Percentiles rank a stretch among this genome's conserved stretches.
Evolutionary conservation across 2,113 vertebrate genomes (phyloP).

Genomic region (Picathartes gymnocephalus): DNA sequence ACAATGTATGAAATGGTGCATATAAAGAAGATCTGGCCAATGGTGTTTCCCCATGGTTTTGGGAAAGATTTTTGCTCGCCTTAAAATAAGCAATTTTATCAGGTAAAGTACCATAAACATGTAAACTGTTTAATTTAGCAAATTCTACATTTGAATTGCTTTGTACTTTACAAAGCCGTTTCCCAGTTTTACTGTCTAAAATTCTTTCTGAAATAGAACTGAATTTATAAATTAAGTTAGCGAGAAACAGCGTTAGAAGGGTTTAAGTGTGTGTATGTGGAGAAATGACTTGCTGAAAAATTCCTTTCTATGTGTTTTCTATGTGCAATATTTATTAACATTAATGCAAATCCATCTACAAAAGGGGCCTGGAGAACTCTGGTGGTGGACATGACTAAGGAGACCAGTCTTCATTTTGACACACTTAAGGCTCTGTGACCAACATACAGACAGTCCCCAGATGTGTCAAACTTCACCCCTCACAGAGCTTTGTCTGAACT

Average conservation of each 20-base stretch:
- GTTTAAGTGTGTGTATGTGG: not conserved
- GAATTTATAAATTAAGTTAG: not conserved
- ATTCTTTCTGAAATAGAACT: not conserved
- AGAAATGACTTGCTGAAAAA: not conserved
- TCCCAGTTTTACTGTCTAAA: not conserved
- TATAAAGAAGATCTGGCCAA: fast-evolving
- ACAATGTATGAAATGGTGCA: not conserved
- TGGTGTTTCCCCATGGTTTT: not conserved
- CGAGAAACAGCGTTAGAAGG: not conserved
- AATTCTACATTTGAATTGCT: not conserved
- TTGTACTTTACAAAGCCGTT: not conserved
- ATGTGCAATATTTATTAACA: not conserved
- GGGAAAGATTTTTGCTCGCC: not conserved
- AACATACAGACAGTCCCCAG: not conserved
- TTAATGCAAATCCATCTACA: not conserved
- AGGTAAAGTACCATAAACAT: not conserved
- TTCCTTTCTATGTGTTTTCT: not conserved
- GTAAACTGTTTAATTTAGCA: not conserved
- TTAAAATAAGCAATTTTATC: not conserved
- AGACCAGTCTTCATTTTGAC: not conserved
- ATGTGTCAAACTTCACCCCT: not conserved
- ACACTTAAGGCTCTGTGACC: not conserved
- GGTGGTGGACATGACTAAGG: not conserved
- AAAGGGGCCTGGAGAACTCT: not conserved
- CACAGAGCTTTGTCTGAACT: not conserved